Evolutionary conservation across 2,113 vertebrate genomes (phyloP).

Genomic region (Rhabdornis inornatus): DNA sequence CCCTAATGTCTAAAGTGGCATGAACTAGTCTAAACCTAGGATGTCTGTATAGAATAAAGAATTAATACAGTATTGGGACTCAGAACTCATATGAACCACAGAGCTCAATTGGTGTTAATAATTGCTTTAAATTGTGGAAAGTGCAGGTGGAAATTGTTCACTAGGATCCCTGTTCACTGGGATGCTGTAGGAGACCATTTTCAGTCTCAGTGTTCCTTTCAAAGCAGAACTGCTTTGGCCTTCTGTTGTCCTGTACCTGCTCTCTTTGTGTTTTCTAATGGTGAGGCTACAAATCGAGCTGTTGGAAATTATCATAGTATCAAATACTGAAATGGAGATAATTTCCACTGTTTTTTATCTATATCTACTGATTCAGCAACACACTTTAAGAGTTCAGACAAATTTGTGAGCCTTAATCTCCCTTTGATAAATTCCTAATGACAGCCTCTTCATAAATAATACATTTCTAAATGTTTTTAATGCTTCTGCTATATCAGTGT

Average conservation of each 20-base stretch:
- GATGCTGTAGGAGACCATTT: background rate
- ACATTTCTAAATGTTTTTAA: slow-evolving; percentile 26
- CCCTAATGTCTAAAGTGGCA: background rate
- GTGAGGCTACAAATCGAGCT: background rate
- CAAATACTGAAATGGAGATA: background rate
- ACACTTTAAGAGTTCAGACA: background rate
- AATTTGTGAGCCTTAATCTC: slow-evolving; percentile 3
- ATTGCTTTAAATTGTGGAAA: background rate
- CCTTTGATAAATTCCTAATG: slow-evolving; percentile 15
- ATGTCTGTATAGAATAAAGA: background rate
- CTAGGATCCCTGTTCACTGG: background rate
- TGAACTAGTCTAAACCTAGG: background rate
- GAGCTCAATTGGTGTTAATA: background rate
- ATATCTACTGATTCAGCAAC: background rate
- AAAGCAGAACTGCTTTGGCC: background rate
- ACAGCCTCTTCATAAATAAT: slow-evolving; percentile 28
- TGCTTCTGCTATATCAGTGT: background rate
- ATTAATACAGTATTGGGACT: background rate
- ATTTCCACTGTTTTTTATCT: background rate
- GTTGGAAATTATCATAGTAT: background rate
- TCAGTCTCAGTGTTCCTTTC: background rate
- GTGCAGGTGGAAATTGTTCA: background rate
- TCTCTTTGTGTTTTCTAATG: background rate
- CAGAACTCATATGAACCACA: background rate
- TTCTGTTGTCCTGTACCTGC: background rate